A percentile compares a stretch with the other conserved stretches of the same genome.
Evolutionary conservation across 2,113 vertebrate species (phyloP).

Genomic region (Buteo buteo): DNA sequence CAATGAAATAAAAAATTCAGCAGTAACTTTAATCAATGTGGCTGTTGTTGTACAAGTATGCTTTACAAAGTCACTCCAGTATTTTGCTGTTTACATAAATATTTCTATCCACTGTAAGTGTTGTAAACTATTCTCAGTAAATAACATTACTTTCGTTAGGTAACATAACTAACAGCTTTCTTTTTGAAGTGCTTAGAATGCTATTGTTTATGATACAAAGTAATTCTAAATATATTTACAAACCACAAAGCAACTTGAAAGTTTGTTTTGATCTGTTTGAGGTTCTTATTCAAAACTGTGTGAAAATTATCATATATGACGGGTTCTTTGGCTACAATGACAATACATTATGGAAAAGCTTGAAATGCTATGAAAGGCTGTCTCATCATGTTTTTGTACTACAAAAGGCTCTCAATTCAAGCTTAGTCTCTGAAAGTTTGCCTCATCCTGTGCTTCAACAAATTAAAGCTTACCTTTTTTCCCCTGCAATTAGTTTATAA

Average conservation of each 20-base stretch:
- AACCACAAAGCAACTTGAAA: slow-evolving; percentile 30
- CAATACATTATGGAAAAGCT: slow-evolving; percentile 41
- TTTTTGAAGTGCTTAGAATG: slow-evolving; percentile 27
- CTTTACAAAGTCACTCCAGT: not conserved
- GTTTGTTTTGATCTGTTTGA: slow-evolving; percentile 52
- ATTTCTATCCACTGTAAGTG: not conserved
- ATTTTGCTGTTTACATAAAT: slow-evolving; percentile 22
- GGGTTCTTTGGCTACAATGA: slow-evolving; percentile 25
- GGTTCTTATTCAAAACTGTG: not conserved
- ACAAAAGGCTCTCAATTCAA: slow-evolving; percentile 54
- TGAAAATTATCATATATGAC: slow-evolving; percentile 52
- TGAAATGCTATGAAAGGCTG: slow-evolving; percentile 55
- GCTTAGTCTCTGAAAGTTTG: slow-evolving; percentile 30
- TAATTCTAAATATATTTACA: slow-evolving; percentile 41
- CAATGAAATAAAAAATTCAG: not conserved
- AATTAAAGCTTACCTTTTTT: slow-evolving; percentile 26
- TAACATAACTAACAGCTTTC: not conserved
- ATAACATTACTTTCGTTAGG: not conserved
- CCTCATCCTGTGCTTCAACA: slow-evolving; percentile 18
- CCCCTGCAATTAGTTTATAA: slow-evolving; percentile 6
- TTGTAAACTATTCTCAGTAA: slow-evolving; percentile 2
- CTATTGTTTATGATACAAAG: slow-evolving; percentile 34
- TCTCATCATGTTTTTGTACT: slow-evolving; percentile 52
- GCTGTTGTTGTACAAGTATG: not conserved
- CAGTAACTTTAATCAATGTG: not conserved